These are phyloP conservation scores for Triplophysa siluroides DNA, from an alignment of 2,113 vertebrate genomes.

Conservation along the genomic window DNA sequence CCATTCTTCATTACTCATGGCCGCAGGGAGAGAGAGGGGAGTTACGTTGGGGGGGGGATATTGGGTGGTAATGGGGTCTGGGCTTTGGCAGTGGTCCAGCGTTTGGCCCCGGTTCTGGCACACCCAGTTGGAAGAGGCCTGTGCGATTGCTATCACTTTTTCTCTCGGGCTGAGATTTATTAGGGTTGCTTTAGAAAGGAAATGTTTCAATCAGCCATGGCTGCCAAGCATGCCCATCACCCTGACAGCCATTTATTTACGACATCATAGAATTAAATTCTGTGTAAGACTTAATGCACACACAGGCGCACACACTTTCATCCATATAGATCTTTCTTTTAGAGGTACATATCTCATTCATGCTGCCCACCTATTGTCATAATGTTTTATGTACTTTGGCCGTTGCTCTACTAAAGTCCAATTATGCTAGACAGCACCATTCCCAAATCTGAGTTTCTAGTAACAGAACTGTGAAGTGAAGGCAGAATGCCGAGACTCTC, in stretches of 20 bases:
- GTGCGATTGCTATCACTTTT: constrained; percentile 53
- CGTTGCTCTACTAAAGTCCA: neutral
- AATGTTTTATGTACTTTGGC: constrained; percentile 36
- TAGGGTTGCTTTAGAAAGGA: constrained; percentile 73
- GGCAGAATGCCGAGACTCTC: constrained; percentile 49
- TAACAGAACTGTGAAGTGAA: constrained; percentile 50
- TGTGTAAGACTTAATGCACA: constrained; percentile 7
- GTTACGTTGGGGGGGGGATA: constrained; percentile 61
- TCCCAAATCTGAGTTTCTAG: neutral
- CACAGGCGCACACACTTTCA: constrained; percentile 35
- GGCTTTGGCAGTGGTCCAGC: constrained; percentile 27
- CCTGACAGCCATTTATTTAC: constrained; percentile 73
- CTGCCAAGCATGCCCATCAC: constrained; percentile 78
- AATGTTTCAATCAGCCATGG: constrained; percentile 78
- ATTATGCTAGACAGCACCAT: constrained; percentile 22
- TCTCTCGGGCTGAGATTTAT: constrained; percentile 72
- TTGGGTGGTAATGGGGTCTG: constrained; percentile 62
- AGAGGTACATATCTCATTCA: constrained; percentile 8
- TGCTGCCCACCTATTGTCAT: constrained; percentile 8
- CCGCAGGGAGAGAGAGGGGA: constrained; percentile 62
- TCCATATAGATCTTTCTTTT: neutral
- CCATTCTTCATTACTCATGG: constrained; percentile 76
- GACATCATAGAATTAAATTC: constrained; percentile 52
- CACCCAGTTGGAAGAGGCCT: constrained; percentile 38
- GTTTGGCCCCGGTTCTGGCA: constrained; percentile 25